Evolutionary conservation across 2,113 vertebrate species (phyloP), one percentile per base, ranked within the genome.

Genomic region (Microcebus lehilahytsara): DNA sequence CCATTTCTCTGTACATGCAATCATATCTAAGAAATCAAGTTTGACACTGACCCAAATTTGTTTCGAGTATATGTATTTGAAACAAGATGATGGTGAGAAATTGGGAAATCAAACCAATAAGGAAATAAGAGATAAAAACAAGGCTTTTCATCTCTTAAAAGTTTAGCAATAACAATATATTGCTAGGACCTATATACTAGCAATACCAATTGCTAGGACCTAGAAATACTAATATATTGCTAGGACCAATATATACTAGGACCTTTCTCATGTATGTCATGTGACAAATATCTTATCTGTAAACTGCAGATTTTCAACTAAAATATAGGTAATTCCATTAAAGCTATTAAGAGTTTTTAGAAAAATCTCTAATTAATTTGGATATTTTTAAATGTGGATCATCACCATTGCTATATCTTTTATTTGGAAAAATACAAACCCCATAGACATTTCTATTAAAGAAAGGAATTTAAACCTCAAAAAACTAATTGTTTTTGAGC

Each of bases 401-500:
- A 97, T 83, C 85, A 69, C 46, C 37, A 66, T 40, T 72, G 19
- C 49, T 95, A 3, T 84, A 91, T 95, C 81, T 89, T 97, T 97
- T 95, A 89, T 97, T 97, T 97, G 89, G 95, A 97, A 97, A 97
- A 93, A 89, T n/a, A 91, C 53, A 93, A 96, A 67, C 42, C 34
- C n/a, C 37, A 49, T 62, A 93, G 93, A 71, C n/a, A 62, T 85
- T 96, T 74, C 34, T 91, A 86, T 95, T 94, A 94, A 96, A 95
- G 90, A 96, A 95, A 97, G 46, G 92, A 98, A 96, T 96, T 95
- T 77, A 95, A 97, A 87, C 89, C 93, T 97, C 93, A 98, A 93
- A 58, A 96, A 74, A 58, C 56, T 91, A 96, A 86, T 58, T 92
- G 42, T 90, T 87, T 89, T 97, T 92, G 71, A 95, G 58, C 80